Percentiles rank a stretch among this genome's conserved stretches.
These are phyloP conservation scores for Lepidurus couesii DNA, from an alignment of 1,140 invertebrate species.

Conservation along the genomic window DNA sequence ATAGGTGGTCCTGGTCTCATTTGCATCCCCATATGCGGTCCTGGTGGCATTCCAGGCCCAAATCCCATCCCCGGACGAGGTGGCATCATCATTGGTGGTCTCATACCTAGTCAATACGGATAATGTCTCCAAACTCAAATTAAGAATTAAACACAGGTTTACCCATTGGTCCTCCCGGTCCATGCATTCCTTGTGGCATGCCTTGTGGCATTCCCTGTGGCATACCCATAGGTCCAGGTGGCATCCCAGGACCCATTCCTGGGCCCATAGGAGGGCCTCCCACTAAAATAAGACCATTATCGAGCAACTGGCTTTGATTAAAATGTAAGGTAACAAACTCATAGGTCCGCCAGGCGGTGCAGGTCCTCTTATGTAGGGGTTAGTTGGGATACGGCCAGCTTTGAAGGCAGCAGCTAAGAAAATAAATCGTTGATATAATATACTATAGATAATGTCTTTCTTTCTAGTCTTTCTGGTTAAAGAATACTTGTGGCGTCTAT, in stretches of 20 bases:
- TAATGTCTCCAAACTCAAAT: too few relatives aligned
- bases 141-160: constrained; percentile 6
- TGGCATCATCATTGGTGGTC: constrained; percentile 23
- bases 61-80: constrained; percentile 36
- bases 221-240: constrained; percentile 35
- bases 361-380: constrained; percentile 51
- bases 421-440: constrained; percentile 35
- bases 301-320: constrained; percentile 39
- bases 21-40: constrained; percentile 39
- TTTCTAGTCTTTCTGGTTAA: background rate
- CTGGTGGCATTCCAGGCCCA: constrained; percentile 42
- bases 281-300: constrained; percentile 34
- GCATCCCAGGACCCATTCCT: constrained; percentile 37
- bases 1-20: constrained; percentile 34
- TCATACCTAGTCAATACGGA: background rate
- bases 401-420: constrained; percentile 78
- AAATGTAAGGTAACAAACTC: constrained; percentile 39
- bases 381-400: constrained; percentile 88
- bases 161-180: constrained; percentile 33
- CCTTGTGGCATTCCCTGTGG: constrained; percentile 31
- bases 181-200: constrained; percentile 30
- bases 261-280: constrained; percentile 30
- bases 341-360: constrained; percentile 36
- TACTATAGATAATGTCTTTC: background rate
- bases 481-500: constrained; percentile 87